Evolutionary conservation across 2,888 invertebrate species (phyloP), one percentile per base, ranked within the genome.

Genomic region (Priocnemis perturbator): DNA sequence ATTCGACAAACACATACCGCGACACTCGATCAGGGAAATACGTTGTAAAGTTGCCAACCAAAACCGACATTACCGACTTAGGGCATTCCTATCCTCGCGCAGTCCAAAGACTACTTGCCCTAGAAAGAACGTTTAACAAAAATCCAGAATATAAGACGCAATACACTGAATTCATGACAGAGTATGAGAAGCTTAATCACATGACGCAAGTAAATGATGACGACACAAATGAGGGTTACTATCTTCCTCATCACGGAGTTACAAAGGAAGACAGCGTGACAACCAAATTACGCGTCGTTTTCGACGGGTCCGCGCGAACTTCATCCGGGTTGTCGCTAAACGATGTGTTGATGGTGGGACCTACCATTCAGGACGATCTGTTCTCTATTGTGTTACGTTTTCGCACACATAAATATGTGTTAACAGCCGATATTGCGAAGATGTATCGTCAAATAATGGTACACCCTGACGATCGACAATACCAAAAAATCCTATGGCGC

Each of bases 201-300:
- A 60, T 66, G 60, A 26, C 21, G 2, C 2, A 45, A 14, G 5
- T 55, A 9, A 14, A 17, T 23, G 11, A 52, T 15, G n/a, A 7
- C 5, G 5, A 17, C 5, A 7, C 7, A 2, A 9, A 0, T n/a
- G 52, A 52, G 3, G 64, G 64, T 0, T 64, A 58, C 15, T 66
- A 56, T 14, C 3, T 66, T 11, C 66, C 66, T 0, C 56, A 66
- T 14, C 60, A 60, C 23, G 47, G 20, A 0, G 66, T 66, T 1
- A 26, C 23, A 0, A 60, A 56, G 60, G 60, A 0, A 56, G 56
- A n/a, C 7, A 60, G n/a, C 45, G 60, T 0, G 65, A n/a, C n/a
- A n/a, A n/a, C n/a, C n/a, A n/a, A n/a, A n/a, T n/a, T n/a, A n/a
- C n/a, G n/a, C n/a, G n/a, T 65, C 2, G 55, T 65, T 7, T 65